Percentiles rank a stretch among this genome's conserved stretches.
These are phyloP conservation scores for Acanthoscelides obtectus DNA, from an alignment of 2,888 invertebrate species.

Conservation along the genomic window DNA sequence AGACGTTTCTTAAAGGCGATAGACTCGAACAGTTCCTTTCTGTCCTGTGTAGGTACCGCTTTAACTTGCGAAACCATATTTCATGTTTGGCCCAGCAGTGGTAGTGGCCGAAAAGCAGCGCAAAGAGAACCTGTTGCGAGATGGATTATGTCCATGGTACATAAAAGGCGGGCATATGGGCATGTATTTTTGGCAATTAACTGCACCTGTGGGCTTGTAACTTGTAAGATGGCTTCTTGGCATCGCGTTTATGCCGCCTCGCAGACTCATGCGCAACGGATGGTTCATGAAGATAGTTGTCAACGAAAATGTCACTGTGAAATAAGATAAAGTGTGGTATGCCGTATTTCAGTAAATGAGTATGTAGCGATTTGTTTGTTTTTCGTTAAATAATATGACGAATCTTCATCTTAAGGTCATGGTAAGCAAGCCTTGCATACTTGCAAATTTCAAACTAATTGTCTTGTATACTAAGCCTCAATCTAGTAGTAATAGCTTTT, in stretches of 20 bases:
- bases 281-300: background rate
- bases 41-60: background rate
- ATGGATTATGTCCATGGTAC: background rate
- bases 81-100: background rate
- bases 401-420: no score
- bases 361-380: no score
- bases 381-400: no score
- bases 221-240: background rate
- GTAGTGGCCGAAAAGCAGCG: background rate
- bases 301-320: no score
- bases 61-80: background rate
- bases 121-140: background rate
- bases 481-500: no score
- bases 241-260: background rate
- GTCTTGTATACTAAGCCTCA: no score
- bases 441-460: no score
- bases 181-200: background rate
- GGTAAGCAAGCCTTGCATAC: no score
- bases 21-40: no score
- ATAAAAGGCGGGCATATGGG: background rate
- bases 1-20: no score
- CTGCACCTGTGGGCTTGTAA: background rate
- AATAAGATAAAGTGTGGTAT: no score
- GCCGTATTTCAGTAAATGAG: no score
- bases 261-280: background rate